Evolutionary conservation across 1,140 invertebrate genomes (phyloP).

Genomic region (Pararge aegeria): DNA sequence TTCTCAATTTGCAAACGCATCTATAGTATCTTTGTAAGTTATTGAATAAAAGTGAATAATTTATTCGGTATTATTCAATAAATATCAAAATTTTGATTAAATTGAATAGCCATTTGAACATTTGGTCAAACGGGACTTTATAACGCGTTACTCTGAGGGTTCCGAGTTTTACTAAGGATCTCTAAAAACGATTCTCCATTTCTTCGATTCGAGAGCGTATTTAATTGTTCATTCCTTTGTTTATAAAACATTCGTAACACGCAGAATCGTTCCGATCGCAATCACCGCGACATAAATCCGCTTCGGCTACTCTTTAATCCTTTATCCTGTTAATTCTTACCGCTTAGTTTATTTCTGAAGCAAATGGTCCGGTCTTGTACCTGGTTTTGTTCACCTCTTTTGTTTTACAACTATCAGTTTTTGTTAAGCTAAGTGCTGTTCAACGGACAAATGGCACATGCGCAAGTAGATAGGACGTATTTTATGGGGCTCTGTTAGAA

Average conservation of each 20-base stretch:
- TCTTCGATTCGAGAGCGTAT: conserved; percentile 28
- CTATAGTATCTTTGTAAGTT: no score
- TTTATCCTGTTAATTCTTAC: conserved; percentile 78
- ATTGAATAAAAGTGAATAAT: no score
- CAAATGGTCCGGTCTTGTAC: conserved; percentile 71
- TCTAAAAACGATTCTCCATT: not conserved
- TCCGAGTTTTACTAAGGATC: no score
- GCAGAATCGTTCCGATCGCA: conserved; percentile 71
- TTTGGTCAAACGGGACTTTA: no score
- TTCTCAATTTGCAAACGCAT: no score
- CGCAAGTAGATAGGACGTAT: conserved; percentile 60
- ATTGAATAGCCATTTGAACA: no score
- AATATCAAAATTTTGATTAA: no score
- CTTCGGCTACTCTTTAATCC: conserved; percentile 76
- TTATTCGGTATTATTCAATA: no score
- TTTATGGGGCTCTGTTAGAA: conserved; percentile 62
- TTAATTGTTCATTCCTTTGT: conserved; percentile 38
- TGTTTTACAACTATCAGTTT: conserved; percentile 79
- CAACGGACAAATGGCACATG: conserved; percentile 70
- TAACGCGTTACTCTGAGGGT: no score
- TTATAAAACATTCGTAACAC: conserved; percentile 58
- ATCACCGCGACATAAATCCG: conserved; percentile 76
- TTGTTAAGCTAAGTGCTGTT: conserved; percentile 77
- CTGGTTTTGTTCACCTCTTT: conserved; percentile 68
- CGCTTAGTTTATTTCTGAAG: conserved; percentile 76